These are phyloP conservation scores for Ennomos erosarius DNA, from an alignment of 2,888 invertebrate species.

Conservation along the genomic window DNA sequence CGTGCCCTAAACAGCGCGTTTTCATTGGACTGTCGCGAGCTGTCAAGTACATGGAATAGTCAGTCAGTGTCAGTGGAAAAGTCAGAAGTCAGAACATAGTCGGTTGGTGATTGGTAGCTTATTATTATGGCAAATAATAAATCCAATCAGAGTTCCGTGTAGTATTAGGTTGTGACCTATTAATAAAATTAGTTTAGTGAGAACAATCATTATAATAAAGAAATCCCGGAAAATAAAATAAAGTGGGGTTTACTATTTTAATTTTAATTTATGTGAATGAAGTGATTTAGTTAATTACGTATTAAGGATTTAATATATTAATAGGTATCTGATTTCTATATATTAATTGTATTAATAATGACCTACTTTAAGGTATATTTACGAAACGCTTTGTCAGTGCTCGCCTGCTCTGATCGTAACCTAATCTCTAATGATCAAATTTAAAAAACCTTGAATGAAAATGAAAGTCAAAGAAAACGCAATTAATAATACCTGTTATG, in stretches of 20 bases:
- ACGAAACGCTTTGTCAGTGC: conserved; percentile 49
- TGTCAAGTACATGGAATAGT: too few relatives aligned
- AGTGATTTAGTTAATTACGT: conserved; percentile 23
- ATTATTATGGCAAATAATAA: not conserved
- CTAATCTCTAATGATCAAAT: conserved; percentile 40
- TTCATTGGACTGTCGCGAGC: conserved; percentile 21
- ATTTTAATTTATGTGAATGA: conserved; percentile 38
- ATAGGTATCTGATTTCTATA: conserved; percentile 25
- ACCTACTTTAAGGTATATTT: conserved; percentile 1
- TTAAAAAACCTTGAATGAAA: conserved; percentile 49
- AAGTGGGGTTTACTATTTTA: conserved; percentile 24
- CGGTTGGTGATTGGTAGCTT: conserved; percentile 34
- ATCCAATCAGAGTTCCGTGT: conserved; percentile 16
- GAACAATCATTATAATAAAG: conserved; percentile 38
- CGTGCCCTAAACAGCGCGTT: conserved; percentile 50
- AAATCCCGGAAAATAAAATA: conserved; percentile 21
- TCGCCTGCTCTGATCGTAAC: conserved; percentile 14
- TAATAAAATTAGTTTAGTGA: not conserved
- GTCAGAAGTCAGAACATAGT: not conserved
- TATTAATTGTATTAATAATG: not conserved
- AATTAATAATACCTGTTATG: conserved; percentile 1
- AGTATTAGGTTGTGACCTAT: not conserved
- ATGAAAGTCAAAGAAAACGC: conserved; percentile 10
- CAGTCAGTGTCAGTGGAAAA: too few relatives aligned
- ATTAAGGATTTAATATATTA: conserved; percentile 19